Evolutionary conservation across 1,140 invertebrate species (phyloP), one percentile per base, ranked within the genome.

Genomic region (Drosophila navojoa): DNA sequence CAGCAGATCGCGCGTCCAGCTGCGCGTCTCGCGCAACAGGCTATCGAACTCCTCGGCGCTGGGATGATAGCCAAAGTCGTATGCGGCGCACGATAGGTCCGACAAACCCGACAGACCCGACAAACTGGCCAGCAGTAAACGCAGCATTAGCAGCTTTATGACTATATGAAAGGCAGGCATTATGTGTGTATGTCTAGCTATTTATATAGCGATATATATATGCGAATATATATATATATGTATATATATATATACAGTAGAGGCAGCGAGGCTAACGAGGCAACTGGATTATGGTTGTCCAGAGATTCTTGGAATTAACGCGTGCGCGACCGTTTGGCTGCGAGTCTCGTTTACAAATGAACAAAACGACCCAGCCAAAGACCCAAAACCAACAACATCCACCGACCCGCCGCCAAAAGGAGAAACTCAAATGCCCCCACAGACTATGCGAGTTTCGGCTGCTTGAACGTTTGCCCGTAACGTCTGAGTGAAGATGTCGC

Each of bases 1-100:
- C 15, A 91, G 47, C 7, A 89, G 50, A 64, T 90, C 74, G 7
- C 90, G 78, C 7, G 84, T 82, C 84, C 87, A 91, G 10, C 49
- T 77, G n/a, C 78, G 68, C 29, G 79, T 85, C 22, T 82, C 81
- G 7, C 90, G 74, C 22, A 90, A n/a, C 3, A 91, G 16, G 32
- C 72, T 80, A 59, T 91, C 90, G 55, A 90, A 91, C 71, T 91
- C 90, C 58, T 91, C 90, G 71, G 90, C 90, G 35, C 90, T 91
- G 27, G 90, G 90, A 77, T 91, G 90, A 54, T 91, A 91, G 61
- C 90, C 90, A 42, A 80, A 86, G 27, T 91, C 84, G 32, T 91
- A 86, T 53, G 70, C 80, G 25, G 29, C 25, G 13, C 49, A 52
- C 25, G 47, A 50, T 1, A 45, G 0, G 9, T 4, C 38, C 6